Conservation (phyloP, 2,888 invertebrate genomes). For the Sycophila texana region DNA sequence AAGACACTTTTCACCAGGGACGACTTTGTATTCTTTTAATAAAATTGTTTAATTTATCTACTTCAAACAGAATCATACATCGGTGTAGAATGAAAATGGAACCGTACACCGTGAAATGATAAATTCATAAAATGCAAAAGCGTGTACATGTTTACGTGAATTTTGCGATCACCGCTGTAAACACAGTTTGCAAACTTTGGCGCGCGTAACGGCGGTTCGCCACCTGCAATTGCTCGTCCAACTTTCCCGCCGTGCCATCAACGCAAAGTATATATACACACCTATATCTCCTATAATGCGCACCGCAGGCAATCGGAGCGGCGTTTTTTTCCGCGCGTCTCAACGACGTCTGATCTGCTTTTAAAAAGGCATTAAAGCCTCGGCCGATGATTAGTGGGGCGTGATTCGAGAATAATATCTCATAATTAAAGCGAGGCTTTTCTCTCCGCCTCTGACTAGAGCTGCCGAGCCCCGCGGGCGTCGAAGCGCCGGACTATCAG, state of each 20-base stretch:
- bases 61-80: too few species aligned
- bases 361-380: constrained; percentile 73
- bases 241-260: constrained; percentile 3
- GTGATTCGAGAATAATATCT: constrained; percentile 73
- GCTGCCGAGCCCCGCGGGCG: not conserved
- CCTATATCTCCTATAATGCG: not conserved
- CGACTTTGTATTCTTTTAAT: too few species aligned
- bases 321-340: too few species aligned
- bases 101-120: too few species aligned
- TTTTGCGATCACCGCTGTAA: too few species aligned
- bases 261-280: constrained; percentile 23
- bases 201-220: not conserved
- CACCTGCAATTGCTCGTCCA: constrained; percentile 8
- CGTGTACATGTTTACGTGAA: too few species aligned
- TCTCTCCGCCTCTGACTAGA: not conserved
- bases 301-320: not conserved
- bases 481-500: constrained; percentile 69
- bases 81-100: too few species aligned
- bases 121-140: too few species aligned
- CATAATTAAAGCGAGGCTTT: constrained; percentile 73
- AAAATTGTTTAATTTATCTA: too few species aligned
- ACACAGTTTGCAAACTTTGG: too few species aligned
- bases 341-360: constrained; percentile 62
- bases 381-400: constrained; percentile 69
- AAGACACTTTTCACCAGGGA: too few species aligned